Evolutionary conservation across 64 coral and sea anemone species (phyloP).

Genomic region (Anthopleura sola): DNA sequence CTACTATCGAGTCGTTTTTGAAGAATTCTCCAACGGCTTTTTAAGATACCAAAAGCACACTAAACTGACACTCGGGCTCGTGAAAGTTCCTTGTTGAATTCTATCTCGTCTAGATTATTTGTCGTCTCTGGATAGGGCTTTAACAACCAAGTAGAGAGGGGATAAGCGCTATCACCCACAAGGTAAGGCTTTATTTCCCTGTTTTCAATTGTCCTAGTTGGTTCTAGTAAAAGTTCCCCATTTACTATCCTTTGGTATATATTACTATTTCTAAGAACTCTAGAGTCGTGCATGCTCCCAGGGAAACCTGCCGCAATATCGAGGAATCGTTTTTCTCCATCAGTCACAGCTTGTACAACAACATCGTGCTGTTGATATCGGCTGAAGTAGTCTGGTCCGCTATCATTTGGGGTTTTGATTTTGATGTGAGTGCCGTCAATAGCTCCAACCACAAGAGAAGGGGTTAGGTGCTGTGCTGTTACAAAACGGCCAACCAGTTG

Average conservation of each 20-base stretch:
- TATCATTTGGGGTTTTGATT: conserved; percentile 33
- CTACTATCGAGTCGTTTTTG: conserved; percentile 43
- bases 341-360: conserved; percentile 24
- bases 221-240: conserved; percentile 20
- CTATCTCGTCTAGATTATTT: conserved; percentile 9
- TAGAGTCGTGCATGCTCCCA: conserved; percentile 36
- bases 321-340: conserved; percentile 5
- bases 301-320: conserved; percentile 37
- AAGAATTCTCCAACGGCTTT: conserved; percentile 58
- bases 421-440: conserved; percentile 35
- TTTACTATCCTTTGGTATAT: not conserved
- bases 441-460: conserved; percentile 21
- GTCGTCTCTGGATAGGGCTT: conserved; percentile 51
- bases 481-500: too few species aligned
- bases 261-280: conserved; percentile 38
- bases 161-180: conserved; percentile 43
- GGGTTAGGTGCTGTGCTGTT: too few species aligned
- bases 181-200: conserved; percentile 29
- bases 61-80: conserved; percentile 33
- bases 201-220: conserved; percentile 9
- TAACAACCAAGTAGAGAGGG: conserved; percentile 34
- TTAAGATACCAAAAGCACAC: conserved; percentile 63
- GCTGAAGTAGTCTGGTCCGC: conserved; percentile 22
- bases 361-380: conserved; percentile 19
- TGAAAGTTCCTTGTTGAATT: conserved; percentile 48